A percentile compares a stretch with the other conserved stretches of the same genome.
Evolutionary conservation across 2,797 vertebrate species (phyloP).

Genomic region (Toxotes lorentzi): DNA sequence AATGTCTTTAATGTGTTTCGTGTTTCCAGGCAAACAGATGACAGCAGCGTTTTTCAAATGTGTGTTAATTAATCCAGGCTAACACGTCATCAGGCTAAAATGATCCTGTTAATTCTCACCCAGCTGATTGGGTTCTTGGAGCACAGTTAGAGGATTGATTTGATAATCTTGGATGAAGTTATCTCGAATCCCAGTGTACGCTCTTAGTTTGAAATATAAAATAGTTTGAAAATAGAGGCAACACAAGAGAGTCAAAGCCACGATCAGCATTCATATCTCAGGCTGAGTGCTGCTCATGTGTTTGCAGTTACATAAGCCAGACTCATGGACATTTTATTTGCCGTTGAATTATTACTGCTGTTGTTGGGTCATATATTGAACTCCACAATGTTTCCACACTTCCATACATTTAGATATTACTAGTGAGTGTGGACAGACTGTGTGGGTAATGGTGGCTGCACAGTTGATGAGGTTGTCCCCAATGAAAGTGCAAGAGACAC

Average conservation of each 20-base stretch:
- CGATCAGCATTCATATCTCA: background rate
- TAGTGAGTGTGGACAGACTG: too few species aligned
- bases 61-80: conserved; percentile 13
- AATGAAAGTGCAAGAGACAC: background rate
- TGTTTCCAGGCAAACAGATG: conserved; percentile 20
- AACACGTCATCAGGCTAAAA: background rate
- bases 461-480: background rate
- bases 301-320: background rate
- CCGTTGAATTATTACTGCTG: background rate
- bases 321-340: too few species aligned
- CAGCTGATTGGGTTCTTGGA: background rate
- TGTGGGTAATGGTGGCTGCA: background rate
- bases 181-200: background rate
- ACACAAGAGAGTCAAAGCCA: background rate
- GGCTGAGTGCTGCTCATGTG: background rate
- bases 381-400: too few species aligned
- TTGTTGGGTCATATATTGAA: background rate
- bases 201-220: conserved; percentile 8
- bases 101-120: background rate
- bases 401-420: too few species aligned
- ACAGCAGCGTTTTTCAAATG: conserved; percentile 1
- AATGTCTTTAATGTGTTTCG: background rate
- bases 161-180: conserved; percentile 4
- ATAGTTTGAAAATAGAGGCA: too few species aligned
- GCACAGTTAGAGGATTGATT: background rate